Evolutionary conservation across 2,113 vertebrate genomes (phyloP), one percentile per base, ranked within the genome.

Genomic region (Oriolus oriolus): DNA sequence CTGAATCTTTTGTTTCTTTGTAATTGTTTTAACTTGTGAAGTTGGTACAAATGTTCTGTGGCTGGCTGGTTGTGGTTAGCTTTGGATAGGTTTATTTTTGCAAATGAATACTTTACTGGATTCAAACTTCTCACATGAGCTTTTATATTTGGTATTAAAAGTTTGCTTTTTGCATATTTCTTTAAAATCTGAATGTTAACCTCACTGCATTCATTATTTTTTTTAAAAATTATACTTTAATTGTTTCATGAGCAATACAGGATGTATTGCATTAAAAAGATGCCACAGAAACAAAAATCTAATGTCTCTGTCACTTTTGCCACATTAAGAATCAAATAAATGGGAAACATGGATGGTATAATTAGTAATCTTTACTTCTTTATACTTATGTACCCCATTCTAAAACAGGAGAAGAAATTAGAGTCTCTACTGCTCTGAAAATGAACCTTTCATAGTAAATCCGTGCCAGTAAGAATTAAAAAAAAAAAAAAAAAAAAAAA

Each of bases 121-220:
- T 86, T 53, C 8, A 65, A 42, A 71, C 60, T 56, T 90, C 19
- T 73, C 8, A 42, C 7, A 10, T 4, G 4, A 78, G 12, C 2
- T 74, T 87, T 57, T 28, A 17, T 50, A 33, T 74, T 82, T 70
- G 20, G 6, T 49, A 37, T 64, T 63, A 59, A 22, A 89, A 50
- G 9, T 57, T 78, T 49, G 16, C 1, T 59, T 95, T 41, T 49
- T 1, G 31, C 45, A 10, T 35, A 33, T 60, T 63, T 84, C 15
- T 74, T 91, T 75, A 54, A 78, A 87, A 70, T 7, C 2, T 45
- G 10, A 16, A 42, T 61, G 17, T 63, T 61, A 66, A 37, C 21
- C 12, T 87, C 39, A 50, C 5, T 23, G 13, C 2, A 56, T 50
- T 54, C 0, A 33, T 59, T 41, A 3, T 1, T 33, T 39, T 1